Percentiles rank a stretch among this genome's conserved stretches.
phyloP scores from a whole-genome alignment of 2,888 invertebrate genomes.

The Geophilus truncorum region DNA sequence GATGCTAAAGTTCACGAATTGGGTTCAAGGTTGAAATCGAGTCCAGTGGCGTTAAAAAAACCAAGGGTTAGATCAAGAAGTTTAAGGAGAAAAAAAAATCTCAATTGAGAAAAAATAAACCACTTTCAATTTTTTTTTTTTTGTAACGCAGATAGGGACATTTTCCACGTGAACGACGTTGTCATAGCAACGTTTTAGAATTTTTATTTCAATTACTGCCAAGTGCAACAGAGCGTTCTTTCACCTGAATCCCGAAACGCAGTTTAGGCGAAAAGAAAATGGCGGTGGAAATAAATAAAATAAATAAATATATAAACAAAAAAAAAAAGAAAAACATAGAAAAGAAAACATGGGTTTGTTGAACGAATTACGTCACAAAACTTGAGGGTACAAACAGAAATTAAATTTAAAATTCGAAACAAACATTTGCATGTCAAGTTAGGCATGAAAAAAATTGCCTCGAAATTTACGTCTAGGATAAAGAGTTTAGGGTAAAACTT shows the following conservation, averaged over 20 bases:
- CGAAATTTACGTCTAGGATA: too few species aligned
- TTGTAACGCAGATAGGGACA: background rate
- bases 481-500: too few species aligned
- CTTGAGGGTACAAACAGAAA: too few species aligned
- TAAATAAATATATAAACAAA: background rate
- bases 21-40: constrained; percentile 10
- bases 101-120: background rate
- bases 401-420: too few species aligned
- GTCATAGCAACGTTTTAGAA: constrained; percentile 17
- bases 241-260: background rate
- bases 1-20: background rate
- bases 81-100: too few species aligned
- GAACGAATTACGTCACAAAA: too few species aligned
- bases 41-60: background rate
- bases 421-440: too few species aligned
- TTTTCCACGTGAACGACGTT: background rate
- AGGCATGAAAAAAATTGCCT: too few species aligned
- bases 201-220: background rate
- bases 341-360: too few species aligned
- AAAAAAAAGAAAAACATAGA: background rate
- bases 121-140: background rate
- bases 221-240: constrained; percentile 15
- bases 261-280: background rate
- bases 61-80: background rate
- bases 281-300: background rate